Percentiles rank a stretch among this genome's conserved stretches.
Evolutionary conservation across 2,797 vertebrate species (phyloP).

Genomic region (Cheirogaleus major): DNA sequence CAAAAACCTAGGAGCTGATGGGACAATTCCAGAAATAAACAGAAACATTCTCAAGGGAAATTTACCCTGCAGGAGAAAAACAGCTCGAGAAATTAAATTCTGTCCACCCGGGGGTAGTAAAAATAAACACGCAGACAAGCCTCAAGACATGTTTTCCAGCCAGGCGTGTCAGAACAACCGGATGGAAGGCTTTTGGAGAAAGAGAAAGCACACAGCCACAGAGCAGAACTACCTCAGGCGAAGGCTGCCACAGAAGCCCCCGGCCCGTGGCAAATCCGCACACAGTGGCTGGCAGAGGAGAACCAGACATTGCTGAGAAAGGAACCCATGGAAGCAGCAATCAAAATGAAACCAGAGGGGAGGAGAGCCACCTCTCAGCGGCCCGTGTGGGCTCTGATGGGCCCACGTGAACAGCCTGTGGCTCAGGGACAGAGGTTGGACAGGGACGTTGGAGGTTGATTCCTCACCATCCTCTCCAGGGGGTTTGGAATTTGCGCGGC

Average conservation of each 20-base stretch:
- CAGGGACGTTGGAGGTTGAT: fast-evolving
- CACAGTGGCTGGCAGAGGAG: background rate
- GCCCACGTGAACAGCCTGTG: fast-evolving
- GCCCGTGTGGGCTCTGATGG: fast-evolving
- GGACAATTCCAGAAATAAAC: constrained; percentile 64
- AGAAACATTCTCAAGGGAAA: constrained; percentile 59
- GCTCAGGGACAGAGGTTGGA: background rate
- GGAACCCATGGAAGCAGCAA: background rate
- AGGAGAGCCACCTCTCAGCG: fast-evolving
- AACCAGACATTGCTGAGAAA: background rate
- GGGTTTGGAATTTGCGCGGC: constrained; percentile 89
- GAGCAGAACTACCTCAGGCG: background rate
- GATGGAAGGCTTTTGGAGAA: constrained; percentile 34
- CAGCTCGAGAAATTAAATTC: constrained; percentile 58
- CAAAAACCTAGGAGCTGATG: background rate
- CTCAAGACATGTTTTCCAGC: constrained; percentile 32
- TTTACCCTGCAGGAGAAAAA: constrained; percentile 45
- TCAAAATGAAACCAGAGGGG: fast-evolving
- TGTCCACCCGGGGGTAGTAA: background rate
- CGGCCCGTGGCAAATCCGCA: background rate
- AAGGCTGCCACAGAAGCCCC: background rate
- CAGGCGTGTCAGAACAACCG: background rate
- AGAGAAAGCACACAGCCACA: background rate
- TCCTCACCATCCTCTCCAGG: constrained; percentile 94
- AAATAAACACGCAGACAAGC: constrained; percentile 32